Conservation (phyloP, 2,113 vertebrate species). For the Pachyramphus minor region DNA sequence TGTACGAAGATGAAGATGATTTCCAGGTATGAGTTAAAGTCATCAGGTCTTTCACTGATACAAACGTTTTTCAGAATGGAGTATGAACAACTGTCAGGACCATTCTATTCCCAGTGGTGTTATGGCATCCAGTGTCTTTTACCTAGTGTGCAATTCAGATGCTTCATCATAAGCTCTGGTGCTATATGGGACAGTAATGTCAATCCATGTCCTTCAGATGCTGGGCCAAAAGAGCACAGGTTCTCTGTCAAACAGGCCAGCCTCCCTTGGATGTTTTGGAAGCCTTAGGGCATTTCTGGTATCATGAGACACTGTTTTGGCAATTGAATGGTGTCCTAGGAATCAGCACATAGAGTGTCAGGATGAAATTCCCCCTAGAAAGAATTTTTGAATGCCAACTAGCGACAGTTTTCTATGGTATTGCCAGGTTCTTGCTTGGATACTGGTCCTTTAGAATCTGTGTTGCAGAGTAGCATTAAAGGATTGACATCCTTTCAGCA, state of each 20-base stretch:
- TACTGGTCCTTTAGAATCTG: neutral
- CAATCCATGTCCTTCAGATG: neutral
- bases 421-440: neutral
- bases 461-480: neutral
- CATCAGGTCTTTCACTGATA: neutral
- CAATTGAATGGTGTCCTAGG: neutral
- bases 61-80: neutral
- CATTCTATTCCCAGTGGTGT: neutral
- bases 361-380: neutral
- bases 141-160: neutral
- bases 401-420: neutral
- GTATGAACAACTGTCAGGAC: neutral
- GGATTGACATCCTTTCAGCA: neutral
- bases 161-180: neutral
- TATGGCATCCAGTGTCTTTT: neutral
- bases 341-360: neutral
- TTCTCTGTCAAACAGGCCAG: neutral
- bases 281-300: neutral
- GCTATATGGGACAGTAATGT: neutral
- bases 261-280: neutral
- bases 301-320: neutral
- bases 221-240: neutral
- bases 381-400: neutral
- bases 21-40: constrained; percentile 67
- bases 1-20: constrained; percentile 61